Conservation (phyloP, 2,797 vertebrate genomes). For the Huso huso region DNA sequence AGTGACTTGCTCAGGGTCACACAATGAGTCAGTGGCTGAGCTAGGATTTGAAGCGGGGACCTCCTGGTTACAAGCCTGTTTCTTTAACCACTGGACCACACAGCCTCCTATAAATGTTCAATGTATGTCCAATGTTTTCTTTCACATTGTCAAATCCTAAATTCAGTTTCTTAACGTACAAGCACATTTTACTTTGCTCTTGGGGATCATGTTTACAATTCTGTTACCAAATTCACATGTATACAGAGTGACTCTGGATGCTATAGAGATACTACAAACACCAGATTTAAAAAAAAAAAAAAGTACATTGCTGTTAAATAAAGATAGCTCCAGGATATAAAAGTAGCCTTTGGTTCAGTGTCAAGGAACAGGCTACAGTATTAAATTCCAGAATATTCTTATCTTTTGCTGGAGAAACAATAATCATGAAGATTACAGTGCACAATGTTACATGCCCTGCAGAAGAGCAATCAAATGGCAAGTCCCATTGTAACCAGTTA, state of each 20-base stretch:
- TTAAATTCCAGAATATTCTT: slow-evolving; percentile 25
- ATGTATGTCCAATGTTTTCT: slow-evolving; percentile 9
- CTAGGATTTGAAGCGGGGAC: too few species aligned
- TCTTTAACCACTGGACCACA: too few species aligned
- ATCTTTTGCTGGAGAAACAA: slow-evolving; percentile 23
- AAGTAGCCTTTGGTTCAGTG: slow-evolving; percentile 21
- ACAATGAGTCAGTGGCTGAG: too few species aligned
- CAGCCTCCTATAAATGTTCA: too few species aligned
- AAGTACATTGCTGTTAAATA: slow-evolving; percentile 26
- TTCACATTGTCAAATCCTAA: slow-evolving; percentile 13
- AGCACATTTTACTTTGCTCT: slow-evolving; percentile 34
- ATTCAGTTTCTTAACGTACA: slow-evolving; percentile 23
- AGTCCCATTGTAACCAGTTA: not conserved
- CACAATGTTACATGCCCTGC: slow-evolving; percentile 8
- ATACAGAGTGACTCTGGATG: slow-evolving; percentile 29
- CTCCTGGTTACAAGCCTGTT: too few species aligned
- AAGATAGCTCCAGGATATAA: slow-evolving; percentile 24
- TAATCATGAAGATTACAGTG: slow-evolving; percentile 25
- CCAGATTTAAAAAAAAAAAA: slow-evolving; percentile 12
- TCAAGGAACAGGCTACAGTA: slow-evolving; percentile 19
- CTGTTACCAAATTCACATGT: slow-evolving; percentile 33
- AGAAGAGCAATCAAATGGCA: slow-evolving; percentile 20
- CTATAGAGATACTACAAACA: slow-evolving; percentile 25
- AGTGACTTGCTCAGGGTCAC: too few species aligned
- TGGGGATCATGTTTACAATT: slow-evolving; percentile 33